A percentile compares a stretch with the other conserved stretches of the same genome.
phyloP scores from a whole-genome alignment of 2,113 vertebrate genomes.

The Lontra canadensis region DNA sequence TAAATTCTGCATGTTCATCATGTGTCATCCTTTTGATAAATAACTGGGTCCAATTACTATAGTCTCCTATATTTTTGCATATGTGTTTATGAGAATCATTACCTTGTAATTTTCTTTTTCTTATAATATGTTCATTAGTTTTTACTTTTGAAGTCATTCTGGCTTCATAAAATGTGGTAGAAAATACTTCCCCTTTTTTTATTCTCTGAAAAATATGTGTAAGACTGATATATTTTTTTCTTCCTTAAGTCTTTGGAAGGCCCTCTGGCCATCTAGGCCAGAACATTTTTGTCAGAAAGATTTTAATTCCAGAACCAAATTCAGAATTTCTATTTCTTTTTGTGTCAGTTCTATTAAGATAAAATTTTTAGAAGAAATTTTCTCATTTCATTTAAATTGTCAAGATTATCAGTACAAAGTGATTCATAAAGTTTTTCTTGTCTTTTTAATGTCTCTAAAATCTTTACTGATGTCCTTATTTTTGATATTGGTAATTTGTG shows the following conservation, averaged over 20 bases:
- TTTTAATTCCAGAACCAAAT: not conserved
- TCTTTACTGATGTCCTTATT: not conserved
- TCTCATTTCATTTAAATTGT: not conserved
- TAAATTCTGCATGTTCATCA: not conserved
- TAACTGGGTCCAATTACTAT: not conserved
- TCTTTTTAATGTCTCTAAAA: not conserved
- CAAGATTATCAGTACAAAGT: not conserved
- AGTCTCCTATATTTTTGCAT: not conserved
- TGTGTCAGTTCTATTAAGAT: not conserved
- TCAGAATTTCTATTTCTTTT: not conserved
- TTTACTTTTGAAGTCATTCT: not conserved
- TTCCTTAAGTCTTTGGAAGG: not conserved
- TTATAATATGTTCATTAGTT: not conserved
- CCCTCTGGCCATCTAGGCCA: not conserved
- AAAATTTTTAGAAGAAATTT: not conserved
- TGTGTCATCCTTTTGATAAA: not conserved
- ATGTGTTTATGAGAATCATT: not conserved
- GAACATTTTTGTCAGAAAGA: not conserved
- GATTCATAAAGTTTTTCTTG: not conserved
- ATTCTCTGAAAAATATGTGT: not conserved
- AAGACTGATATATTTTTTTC: not conserved
- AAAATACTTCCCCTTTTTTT: not conserved
- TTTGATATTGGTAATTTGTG: not conserved
- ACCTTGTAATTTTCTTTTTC: not conserved
- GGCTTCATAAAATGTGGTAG: not conserved